Base-by-base conservation (phyloP, 1,140 invertebrate genomes). In the Drosophila repleta region DNA sequence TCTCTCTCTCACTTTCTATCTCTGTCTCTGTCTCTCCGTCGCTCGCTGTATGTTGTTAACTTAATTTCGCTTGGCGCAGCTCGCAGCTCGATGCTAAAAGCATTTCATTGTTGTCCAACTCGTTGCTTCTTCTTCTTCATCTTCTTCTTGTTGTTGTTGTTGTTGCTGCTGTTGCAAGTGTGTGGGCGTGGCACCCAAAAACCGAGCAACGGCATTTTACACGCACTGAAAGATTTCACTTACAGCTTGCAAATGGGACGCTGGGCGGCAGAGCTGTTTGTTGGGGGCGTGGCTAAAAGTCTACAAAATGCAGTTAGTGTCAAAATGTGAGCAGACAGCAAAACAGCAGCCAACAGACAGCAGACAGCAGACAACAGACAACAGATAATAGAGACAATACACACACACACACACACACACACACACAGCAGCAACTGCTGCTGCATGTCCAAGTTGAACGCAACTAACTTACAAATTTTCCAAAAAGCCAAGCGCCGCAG, bases 101-200 rank as follows among this genome's bases (percentile, higher is more conserved):
- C 76, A 88, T 88, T 88, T 88, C 83, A 89, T 88, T 88, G 83
- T 88, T 89, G 84, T 69, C 75, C 76, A 83, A 83, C 79, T 83
- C 75, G 37, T 63, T 76, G 32, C 24, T 53, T 15, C 11, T 39
- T n/a, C n/a, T n/a, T n/a, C n/a, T n/a, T n/a, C n/a, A n/a, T n/a
- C 24, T 53, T 15, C 11, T 39, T n/a, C 49, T 46, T 74, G 15
- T 68, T 62, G 29, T 63, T 63, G 53, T 21, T 64, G 15, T 32
- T 75, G 35, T 20, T 64, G 61, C 18, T 64, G 24, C 13, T 57
- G 62, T 24, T 49, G 58, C 58, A 58, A 69, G 55, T 68, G 71
- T 74, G 74, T 77, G 60, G 71, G 64, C 60, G 71, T 74, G 71
- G 55, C 65, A 76, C 35, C 65, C 64, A 78, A 64, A 65, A 49